Base-by-base conservation (phyloP, 2,797 vertebrate species). In the Enteromius viviparus region DNA sequence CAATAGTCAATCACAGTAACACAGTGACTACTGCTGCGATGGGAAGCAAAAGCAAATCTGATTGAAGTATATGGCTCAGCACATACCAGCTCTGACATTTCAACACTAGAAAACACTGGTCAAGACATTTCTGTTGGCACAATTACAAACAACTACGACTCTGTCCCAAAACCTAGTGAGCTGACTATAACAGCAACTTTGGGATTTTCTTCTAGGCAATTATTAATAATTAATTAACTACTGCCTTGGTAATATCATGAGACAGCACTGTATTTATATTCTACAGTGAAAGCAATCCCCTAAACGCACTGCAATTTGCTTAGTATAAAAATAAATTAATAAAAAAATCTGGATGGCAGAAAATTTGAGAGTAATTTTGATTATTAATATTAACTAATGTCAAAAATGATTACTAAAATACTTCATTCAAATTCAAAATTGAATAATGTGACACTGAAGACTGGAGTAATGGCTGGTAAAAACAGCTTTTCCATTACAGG, bases 61-160 rank as follows among this genome's bases (percentile, higher is more conserved):
- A 89, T 86, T 87, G 88, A 93, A 86, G 91, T 71, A 90, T 87
- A 83, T 64, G 86, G 88, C 76, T 88, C 49, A 69, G 80, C 65
- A 84, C 23, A 88, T 85, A 76, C 76, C 72, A 72, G 69, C 45
- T 65, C 71, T 70, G 60, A 47, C 86, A 65, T 76, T 71, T 66
- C 76, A 42, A 42, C 42, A 42, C 42, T 42, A 42, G 37, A 88
- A 58, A 69, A 88, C 15, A 60, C 88, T 80, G 49, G 71, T 80
- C 42, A 79, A 86, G 60, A 74, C 53, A 29, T 72, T 47, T 53
- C 79, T 40, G 64, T 11, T 65, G 34, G 40, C 37, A 70, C 32
- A 83, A 76, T 71, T 21, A 64, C 58, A 74, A 42, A 62, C 9
- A 74, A 66, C 34, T 34, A 29, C 19, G 8, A 26, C 58, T 11